These are phyloP conservation scores for Sinohyriopsis cumingii DNA, from an alignment of 2,888 invertebrate species.

Conservation along the genomic window DNA sequence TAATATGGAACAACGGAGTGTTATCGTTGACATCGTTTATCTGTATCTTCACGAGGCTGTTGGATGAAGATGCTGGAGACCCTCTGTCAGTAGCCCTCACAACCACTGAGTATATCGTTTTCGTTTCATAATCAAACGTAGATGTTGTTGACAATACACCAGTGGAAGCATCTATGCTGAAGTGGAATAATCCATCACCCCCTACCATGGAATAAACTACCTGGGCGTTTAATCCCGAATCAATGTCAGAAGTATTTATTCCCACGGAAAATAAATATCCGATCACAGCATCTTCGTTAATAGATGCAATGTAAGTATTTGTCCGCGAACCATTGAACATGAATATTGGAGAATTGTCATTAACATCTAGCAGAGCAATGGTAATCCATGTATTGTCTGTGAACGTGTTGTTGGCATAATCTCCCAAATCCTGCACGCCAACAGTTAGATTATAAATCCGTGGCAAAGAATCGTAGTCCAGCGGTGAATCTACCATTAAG, in stretches of 20 bases:
- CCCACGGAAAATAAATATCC: conserved; percentile 27
- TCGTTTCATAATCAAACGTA: conserved; percentile 51
- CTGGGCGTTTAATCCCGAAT: too few relatives aligned
- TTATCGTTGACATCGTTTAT: conserved; percentile 49
- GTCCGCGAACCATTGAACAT: conserved; percentile 26
- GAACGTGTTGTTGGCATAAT: conserved; percentile 7
- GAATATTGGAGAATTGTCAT: conserved; percentile 46
- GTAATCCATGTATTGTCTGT: conserved; percentile 44
- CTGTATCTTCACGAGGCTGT: conserved; percentile 26
- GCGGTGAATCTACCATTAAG: conserved; percentile 14
- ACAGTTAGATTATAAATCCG: conserved; percentile 37
- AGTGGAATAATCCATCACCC: conserved; percentile 34
- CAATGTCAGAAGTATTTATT: not conserved
- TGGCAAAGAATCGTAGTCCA: conserved; percentile 50
- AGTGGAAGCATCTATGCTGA: conserved; percentile 29
- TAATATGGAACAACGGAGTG: conserved; percentile 23
- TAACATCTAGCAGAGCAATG: conserved; percentile 47
- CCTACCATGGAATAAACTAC: conserved; percentile 21
- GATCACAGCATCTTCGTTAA: conserved; percentile 28
- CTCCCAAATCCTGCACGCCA: conserved; percentile 22
- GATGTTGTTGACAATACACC: conserved; percentile 35
- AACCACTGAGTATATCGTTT: conserved; percentile 31
- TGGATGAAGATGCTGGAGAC: conserved; percentile 15
- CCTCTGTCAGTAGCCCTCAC: conserved; percentile 48
- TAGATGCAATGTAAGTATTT: conserved; percentile 20